Evolutionary conservation across 2,888 invertebrate genomes (phyloP), one percentile per base, ranked within the genome.

Genomic region (Campaea margaritaria): DNA sequence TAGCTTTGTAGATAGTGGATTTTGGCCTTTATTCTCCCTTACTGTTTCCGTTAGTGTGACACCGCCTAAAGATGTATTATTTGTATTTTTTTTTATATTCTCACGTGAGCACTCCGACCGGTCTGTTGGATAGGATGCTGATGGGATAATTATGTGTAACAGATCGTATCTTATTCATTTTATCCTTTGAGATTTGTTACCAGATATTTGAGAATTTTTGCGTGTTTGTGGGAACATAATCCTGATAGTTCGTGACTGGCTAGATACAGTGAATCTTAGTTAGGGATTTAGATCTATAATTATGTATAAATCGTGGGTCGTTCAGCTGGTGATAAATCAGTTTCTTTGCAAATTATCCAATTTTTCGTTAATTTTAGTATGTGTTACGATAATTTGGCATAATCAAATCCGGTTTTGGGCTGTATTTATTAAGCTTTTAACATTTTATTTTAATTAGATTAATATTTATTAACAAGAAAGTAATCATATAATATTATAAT

Each of bases 41-140:
- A 52, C 15, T 42, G 43, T 41, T 14, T 53, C 15, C 48, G 42
- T 28, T 41, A 44, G 44, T 50, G 48, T 54, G 49, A 59, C 53
- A 59, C 27, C 13, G 16, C 12, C 38, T 31, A 9, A 31, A 31
- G 39, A 2, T 21, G 21, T 21, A 5, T 5, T 21, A 3, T 21
- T 49, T 43, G 27, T 44, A 38, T 38, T 58, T 57, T 46, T 61
- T 62, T 57, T 49, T 45, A 42, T 59, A 28, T 52, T 60, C 59
- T 61, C 45, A 55, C 66, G 69, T 68, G 68, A 57, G 69, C 67
- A 69, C 54, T 41, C 28, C n/a, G 64, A 69, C 68, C 34, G 61
- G 69, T 67, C 66, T 58, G 15, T 53, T 46, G 21, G 43, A 65
- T 55, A 53, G 58, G 58, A 49, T 44, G 50, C 62, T 43, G 60